phyloP scores from a whole-genome alignment of 2,797 vertebrate species.

The Gambusia yucatana region DNA sequence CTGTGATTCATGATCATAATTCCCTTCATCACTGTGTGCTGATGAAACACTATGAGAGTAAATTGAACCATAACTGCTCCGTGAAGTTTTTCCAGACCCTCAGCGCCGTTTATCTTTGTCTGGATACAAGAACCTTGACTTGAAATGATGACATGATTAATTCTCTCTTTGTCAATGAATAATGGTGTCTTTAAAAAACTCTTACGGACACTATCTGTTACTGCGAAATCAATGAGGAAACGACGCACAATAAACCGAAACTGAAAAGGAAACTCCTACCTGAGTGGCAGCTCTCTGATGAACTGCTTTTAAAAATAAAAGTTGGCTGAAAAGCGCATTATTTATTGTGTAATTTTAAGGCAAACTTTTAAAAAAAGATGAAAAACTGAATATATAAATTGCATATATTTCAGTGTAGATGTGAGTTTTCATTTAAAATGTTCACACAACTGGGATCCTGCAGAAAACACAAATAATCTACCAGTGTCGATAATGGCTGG shows the following conservation, averaged over 20 bases:
- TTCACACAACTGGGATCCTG: not conserved
- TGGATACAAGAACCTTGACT: slow-evolving; percentile 4
- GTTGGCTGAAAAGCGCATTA: not conserved
- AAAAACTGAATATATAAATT: not conserved
- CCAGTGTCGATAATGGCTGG: not conserved
- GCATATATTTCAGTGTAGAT: not conserved
- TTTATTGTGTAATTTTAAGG: not conserved
- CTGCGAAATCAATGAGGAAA: slow-evolving; percentile 1
- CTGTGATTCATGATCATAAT: slow-evolving; percentile 44
- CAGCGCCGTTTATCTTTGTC: slow-evolving; percentile 10
- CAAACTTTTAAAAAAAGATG: not conserved
- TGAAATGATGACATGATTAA: slow-evolving; percentile 29
- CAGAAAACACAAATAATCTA: not conserved
- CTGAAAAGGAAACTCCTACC: not conserved
- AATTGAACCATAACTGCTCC: slow-evolving; percentile 28
- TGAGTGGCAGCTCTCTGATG: slow-evolving; percentile 1
- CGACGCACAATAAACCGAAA: not conserved
- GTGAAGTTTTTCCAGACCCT: slow-evolving; percentile 33
- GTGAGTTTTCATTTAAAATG: not conserved
- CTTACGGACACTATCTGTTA: not conserved
- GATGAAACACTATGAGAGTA: slow-evolving; percentile 44
- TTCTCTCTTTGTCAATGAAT: slow-evolving; percentile 1
- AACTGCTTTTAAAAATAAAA: not conserved
- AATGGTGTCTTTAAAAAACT: slow-evolving; percentile 9
- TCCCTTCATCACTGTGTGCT: slow-evolving; percentile 48